Conservation (phyloP, 2,797 vertebrate species). For the Molossus molossus region DNA sequence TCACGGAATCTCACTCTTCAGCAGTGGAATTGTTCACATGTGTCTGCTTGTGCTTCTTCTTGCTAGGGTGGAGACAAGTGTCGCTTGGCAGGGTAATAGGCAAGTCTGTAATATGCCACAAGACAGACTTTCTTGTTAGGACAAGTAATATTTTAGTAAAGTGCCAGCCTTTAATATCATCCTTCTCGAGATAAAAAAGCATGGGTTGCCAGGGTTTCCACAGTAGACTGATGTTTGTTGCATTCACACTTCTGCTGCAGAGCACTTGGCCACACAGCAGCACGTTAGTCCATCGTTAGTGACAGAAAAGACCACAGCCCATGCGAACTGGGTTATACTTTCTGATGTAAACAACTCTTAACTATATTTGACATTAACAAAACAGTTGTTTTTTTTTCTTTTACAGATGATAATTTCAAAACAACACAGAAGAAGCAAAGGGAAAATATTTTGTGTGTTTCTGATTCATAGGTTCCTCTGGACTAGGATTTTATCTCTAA, state of each 20-base stretch:
- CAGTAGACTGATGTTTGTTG: fast-evolving
- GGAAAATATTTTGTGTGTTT: constrained; percentile 1
- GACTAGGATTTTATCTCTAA: not conserved
- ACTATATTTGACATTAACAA: not conserved
- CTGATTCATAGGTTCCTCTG: not conserved
- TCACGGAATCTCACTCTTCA: not conserved
- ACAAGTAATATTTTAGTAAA: not conserved
- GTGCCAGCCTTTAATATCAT: not conserved
- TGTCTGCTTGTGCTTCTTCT: not conserved
- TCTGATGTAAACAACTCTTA: constrained; percentile 18
- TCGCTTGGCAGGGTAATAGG: not conserved
- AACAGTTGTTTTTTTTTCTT: not conserved
- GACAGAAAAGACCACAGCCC: not conserved
- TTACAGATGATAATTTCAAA: constrained; percentile 15
- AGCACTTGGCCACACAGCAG: not conserved
- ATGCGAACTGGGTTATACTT: not conserved
- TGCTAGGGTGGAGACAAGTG: not conserved
- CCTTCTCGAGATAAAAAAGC: not conserved
- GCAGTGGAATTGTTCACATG: not conserved
- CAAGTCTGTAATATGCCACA: not conserved
- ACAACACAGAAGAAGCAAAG: not conserved
- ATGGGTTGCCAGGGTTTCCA: not conserved
- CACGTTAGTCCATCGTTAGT: not conserved
- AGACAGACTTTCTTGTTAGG: not conserved
- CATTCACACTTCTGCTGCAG: not conserved